Base-by-base conservation (phyloP, 1,140 invertebrate species). In the Trichonephila inaurata region DNA sequence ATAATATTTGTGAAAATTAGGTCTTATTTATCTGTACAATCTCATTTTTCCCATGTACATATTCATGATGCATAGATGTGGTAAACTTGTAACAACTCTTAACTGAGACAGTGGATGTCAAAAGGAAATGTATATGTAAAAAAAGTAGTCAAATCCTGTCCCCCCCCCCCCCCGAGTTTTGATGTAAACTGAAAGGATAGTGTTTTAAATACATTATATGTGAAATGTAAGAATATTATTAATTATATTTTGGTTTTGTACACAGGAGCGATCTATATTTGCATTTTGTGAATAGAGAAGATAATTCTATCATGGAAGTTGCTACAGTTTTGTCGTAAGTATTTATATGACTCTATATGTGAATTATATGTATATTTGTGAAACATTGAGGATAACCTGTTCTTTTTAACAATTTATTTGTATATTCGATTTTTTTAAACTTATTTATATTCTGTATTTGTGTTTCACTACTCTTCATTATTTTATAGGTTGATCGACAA, bases 231-330 rank as follows among this genome's bases (percentile, higher is more conserved):
- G 33, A 40, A 62, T 51, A 5, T 24, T 24, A 69, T 81, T 58
- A 33, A 58, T 24, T 61, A n/a, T 28, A 28, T 21, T 82, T 91
- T 61, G 24, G 12, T 51, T 33, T 66, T 94, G 10, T 24, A 24
- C 95, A 44, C 94, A 96, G 96, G 95, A 99, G 98, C 2, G 98
- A 99, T 96, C 96, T 99, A 90, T 99, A 99, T 95, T 96, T 99
- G 94, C 99, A 99, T 96, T 97, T 99, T 86, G 98, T 99, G 7
- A 97, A 99, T 96, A 97, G 97, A 66, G 96, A 97, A 44, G 98
- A 99, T 95, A 98, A 99, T 96, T 98, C 98, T 7, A 98, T 99
- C 44, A 96, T 99, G 92, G 98, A 99, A 89, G 95, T 96, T 51
- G 94, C 94, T 60, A 95, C 95, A 83, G 95, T 96, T 33, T 93